Base-by-base conservation (phyloP, 2,888 invertebrate genomes). In the Caenorhabditis sp. region DNA sequence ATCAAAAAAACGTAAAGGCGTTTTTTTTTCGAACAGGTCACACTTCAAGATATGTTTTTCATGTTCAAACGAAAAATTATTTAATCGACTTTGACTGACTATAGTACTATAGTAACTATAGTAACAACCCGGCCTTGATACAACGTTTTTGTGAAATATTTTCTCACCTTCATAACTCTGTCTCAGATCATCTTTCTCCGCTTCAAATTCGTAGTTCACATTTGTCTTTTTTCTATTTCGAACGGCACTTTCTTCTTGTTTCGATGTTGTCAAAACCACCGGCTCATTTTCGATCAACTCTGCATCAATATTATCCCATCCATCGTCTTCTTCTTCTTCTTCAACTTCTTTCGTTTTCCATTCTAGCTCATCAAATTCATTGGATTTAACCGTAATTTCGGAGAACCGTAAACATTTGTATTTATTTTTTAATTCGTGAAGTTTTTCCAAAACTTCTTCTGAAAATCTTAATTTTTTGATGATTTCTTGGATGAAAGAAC, bases 241-340 rank as follows among this genome's bases (percentile, higher is more conserved):
- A 4, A 55, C 21, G 19, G 6, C 51, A 23, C 8, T 51, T 23
- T 51, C 23, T 21, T 43, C 43, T 3, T 43, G 3, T 17, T 10
- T 43, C 5, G 14, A 12, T 10, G 14, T 8, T 21, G 21, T 1
- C 50, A n/a, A 19, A 10, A 50, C 4, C n/a, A 17, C 21, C 23
- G 2, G 21, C 6, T 53, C n/a, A 21, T 53, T n/a, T 53, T 53
- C n/a, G 4, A 21, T 6, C 53, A 53, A 23, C 4, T 53, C 53
- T 23, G 17, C 53, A 5, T 19, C n/a, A 21, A 72, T 49, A 0
- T 49, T 58, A 57, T 61, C 68, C 73, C 73, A 73, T n/a, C 65
- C 73, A 12, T 43, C 70, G 6, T 66, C 66, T 10, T 65, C 59
- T 2, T 27, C 36, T 4, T 17, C 5, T 23, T 26, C 21, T 53